Conservation (phyloP, 2,113 vertebrate species). For the Hydropotes inermis region DNA sequence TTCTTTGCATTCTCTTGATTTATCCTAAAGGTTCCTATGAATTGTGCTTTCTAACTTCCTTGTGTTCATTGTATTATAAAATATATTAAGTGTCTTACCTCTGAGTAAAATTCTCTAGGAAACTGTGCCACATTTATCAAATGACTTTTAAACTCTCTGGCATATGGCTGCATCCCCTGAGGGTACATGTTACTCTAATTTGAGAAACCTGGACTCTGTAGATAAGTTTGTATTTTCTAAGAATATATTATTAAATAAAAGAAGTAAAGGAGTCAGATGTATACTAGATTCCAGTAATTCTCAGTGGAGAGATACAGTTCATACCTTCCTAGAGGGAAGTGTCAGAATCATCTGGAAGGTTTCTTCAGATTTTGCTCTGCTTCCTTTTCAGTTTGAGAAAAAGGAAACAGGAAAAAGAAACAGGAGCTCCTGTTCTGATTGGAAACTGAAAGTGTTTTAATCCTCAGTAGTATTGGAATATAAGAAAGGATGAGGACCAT, state of each 20-base stretch:
- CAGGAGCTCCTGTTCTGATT: background rate
- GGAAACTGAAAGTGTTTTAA: background rate
- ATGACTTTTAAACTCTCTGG: background rate
- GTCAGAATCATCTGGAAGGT: background rate
- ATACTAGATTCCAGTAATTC: background rate
- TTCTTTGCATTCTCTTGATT: background rate
- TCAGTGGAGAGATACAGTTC: background rate
- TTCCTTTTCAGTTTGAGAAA: constrained; percentile 1
- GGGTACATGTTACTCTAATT: background rate
- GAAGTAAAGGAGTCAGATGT: background rate
- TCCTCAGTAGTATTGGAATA: background rate
- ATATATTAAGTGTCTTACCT: background rate
- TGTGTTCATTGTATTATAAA: background rate
- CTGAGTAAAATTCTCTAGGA: background rate
- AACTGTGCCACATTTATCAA: background rate
- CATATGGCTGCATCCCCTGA: background rate
- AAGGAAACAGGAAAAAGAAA: background rate
- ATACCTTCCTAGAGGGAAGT: background rate
- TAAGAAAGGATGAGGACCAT: background rate
- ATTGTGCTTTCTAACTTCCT: background rate
- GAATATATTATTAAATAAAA: constrained; percentile 23
- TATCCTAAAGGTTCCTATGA: background rate
- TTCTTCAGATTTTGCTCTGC: background rate
- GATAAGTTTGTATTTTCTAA: constrained; percentile 4
- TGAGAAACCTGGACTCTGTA: background rate